These are phyloP conservation scores for Channallabes apus DNA, from an alignment of 2,797 vertebrate genomes.

Conservation along the genomic window DNA sequence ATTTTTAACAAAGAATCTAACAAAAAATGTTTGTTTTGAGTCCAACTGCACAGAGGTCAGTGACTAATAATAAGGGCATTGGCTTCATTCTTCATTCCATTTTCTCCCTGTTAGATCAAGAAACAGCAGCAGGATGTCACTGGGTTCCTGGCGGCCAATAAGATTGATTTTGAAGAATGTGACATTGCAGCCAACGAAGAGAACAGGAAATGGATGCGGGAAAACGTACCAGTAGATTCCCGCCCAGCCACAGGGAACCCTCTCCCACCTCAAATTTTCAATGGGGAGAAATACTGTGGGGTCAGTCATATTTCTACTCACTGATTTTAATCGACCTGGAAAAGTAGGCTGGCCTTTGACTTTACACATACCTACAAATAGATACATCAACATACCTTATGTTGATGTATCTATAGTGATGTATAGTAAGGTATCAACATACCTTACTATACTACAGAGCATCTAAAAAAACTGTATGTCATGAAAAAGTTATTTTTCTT, in stretches of 20 bases:
- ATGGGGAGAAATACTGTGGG: constrained; percentile 88
- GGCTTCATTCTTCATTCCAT: background rate
- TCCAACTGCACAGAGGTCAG: background rate
- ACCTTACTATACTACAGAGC: background rate
- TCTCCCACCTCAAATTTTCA: constrained; percentile 94
- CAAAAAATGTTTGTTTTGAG: background rate
- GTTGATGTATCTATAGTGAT: no score
- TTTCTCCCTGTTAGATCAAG: constrained; percentile 81
- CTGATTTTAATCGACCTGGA: background rate
- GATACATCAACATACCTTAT: no score
- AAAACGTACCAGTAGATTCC: constrained; percentile 88
- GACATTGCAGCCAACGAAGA: constrained; percentile 92
- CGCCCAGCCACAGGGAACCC: constrained; percentile 86
- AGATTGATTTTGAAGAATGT: constrained; percentile 92
- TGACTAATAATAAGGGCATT: background rate
- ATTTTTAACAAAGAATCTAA: background rate
- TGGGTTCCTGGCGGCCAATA: constrained; percentile 89
- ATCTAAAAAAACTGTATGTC: no score
- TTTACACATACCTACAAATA: background rate
- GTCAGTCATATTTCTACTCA: constrained; percentile 74
- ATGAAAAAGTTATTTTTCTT: no score
- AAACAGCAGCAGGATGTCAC: constrained; percentile 96
- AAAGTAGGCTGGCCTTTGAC: background rate
- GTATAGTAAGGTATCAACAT: no score
- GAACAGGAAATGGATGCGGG: constrained; percentile 96